Evolutionary conservation across 2,113 vertebrate genomes (phyloP), one percentile per base, ranked within the genome.

Genomic region (Etheostoma spectabile): DNA sequence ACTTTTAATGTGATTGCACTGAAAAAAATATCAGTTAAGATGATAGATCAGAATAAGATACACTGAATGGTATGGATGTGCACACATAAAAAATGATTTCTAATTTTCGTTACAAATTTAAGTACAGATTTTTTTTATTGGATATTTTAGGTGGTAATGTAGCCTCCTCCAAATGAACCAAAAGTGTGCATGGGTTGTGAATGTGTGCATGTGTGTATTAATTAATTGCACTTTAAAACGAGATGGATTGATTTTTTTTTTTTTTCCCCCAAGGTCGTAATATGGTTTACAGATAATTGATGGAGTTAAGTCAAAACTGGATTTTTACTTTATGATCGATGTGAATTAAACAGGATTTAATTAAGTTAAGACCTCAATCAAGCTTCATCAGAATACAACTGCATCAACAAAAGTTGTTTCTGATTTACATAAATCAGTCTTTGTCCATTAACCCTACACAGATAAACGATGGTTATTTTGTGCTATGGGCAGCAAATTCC

Each of bases 1-100:
- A 80, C 48, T 87, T 83, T 65, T 33, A 82, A 85, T 86, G 68
- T 65, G 71, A 85, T 80, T 93, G 89, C 90, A 90, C 87, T 91
- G 49, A 83, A 74, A 77, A 83, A 45, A 0, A 69, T 53, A 22
- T 69, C 27, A 46, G 48, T 88, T 7, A 53, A 5, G 53, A 48
- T 49, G 61, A 79, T 33, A 22, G 35, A 75, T 82, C 60, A 71
- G 78, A 69, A 53, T 49, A 64, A 60, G 81, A 77, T 78, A 16
- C 45, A 60, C 5, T 15, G 14, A 66, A 57, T 48, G 19, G 33
- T 77, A 71, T 51, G 61, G 27, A 64, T 66, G 55, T 66, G 56
- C 7, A 35, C 24, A 78, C 56, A n/a, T n/a, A 18, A 55, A 70
- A 79, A 76, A 48, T 0, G 6, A n/a, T 85, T 85, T 81, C 48